These are phyloP conservation scores for Tetanocera ferruginea DNA, from an alignment of 2,888 invertebrate species.

Conservation along the genomic window DNA sequence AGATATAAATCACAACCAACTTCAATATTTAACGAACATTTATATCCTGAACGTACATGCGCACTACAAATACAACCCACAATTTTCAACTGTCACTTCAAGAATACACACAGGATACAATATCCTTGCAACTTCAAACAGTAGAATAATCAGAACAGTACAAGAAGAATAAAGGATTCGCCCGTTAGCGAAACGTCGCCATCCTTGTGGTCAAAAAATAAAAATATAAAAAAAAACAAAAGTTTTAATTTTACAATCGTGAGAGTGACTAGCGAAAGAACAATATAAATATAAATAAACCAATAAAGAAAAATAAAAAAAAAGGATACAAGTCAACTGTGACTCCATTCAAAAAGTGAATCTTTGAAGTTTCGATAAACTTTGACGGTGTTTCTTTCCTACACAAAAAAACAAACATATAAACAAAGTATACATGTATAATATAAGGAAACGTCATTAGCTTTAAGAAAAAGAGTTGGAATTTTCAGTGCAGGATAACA, in stretches of 20 bases:
- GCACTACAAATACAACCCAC: constrained; percentile 17
- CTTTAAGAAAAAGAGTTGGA: not conserved
- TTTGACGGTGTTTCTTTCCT: not conserved
- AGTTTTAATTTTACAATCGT: not conserved
- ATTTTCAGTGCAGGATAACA: not conserved
- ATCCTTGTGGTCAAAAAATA: not conserved
- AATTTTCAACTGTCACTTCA: constrained; percentile 41
- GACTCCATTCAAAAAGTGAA: too few species aligned
- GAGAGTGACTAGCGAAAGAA: not conserved
- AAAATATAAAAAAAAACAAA: constrained; percentile 25
- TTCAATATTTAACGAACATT: not conserved
- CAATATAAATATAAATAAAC: not conserved
- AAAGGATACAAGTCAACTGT: not conserved
- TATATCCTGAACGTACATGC: constrained; percentile 7
- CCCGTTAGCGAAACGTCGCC: constrained; percentile 22
- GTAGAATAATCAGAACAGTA: not conserved
- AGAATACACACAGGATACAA: constrained; percentile 41
- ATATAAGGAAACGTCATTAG: not conserved
- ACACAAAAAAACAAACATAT: not conserved
- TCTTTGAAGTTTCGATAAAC: too few species aligned
- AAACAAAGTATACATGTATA: not conserved
- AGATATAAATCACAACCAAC: not conserved
- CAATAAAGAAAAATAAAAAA: not conserved
- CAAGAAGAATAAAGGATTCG: constrained; percentile 17
- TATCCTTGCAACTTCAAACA: constrained; percentile 28